Percentiles rank a stretch among this genome's conserved stretches.
phyloP scores from a whole-genome alignment of 2,797 vertebrate genomes.

The Clarias platycephalus region DNA sequence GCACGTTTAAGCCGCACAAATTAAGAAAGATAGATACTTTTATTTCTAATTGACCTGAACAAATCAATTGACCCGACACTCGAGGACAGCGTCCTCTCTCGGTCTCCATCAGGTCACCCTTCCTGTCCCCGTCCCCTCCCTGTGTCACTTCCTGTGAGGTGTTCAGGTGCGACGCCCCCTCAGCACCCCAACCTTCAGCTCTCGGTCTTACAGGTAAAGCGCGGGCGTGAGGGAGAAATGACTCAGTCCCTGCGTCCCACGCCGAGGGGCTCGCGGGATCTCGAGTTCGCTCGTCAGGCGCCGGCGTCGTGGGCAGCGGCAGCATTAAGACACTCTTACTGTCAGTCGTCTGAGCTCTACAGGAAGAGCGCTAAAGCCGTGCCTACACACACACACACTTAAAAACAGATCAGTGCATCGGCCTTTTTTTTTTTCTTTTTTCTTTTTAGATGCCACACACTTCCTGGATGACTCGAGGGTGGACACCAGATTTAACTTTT shows the following conservation, averaged over 20 bases:
- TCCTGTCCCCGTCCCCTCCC: neutral
- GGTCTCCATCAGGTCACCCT: neutral
- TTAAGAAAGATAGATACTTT: neutral
- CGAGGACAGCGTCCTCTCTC: neutral
- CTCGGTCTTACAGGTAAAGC: conserved; percentile 39
- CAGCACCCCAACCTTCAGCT: neutral
- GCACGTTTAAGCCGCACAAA: neutral
- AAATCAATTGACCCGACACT: too few species aligned
- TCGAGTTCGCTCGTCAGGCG: neutral
- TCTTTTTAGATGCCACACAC: neutral
- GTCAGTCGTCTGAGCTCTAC: conserved; percentile 26
- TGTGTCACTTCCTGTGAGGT: conserved; percentile 22
- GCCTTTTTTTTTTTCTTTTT: too few species aligned
- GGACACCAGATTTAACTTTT: neutral
- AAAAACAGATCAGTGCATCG: neutral
- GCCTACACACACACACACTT: neutral
- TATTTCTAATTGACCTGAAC: neutral
- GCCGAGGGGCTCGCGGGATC: neutral
- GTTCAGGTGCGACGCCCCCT: conserved; percentile 36
- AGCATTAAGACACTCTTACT: conserved; percentile 50
- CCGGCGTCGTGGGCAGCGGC: conserved; percentile 28
- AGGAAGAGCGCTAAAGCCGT: conserved; percentile 56
- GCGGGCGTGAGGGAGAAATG: conserved; percentile 40
- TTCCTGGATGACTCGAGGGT: neutral
- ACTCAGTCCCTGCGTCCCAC: conserved; percentile 39